phyloP scores from a whole-genome alignment of 1,140 invertebrate genomes.

The Camponotus floridanus region DNA sequence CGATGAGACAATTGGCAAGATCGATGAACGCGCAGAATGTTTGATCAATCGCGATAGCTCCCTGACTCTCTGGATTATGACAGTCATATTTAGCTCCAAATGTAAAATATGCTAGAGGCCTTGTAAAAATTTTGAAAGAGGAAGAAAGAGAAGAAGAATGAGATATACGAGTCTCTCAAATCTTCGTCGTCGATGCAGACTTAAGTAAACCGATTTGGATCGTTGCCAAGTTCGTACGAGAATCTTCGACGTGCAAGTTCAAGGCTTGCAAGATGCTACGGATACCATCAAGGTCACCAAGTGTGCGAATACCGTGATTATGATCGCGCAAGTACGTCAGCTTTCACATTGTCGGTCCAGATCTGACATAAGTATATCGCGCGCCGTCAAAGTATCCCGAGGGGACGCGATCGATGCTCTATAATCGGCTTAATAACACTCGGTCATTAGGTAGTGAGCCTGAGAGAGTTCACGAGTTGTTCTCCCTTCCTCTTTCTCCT shows the following conservation, averaged over 20 bases:
- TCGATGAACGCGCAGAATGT: background rate
- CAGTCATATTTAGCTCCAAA: background rate
- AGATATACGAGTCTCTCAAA: background rate
- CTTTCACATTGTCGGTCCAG: constrained; percentile 70
- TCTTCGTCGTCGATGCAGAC: background rate
- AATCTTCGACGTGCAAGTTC: constrained; percentile 81
- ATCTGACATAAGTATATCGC: constrained; percentile 59
- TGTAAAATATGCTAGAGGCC: background rate
- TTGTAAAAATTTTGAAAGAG: constrained; percentile 5
- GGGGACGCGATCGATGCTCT: background rate
- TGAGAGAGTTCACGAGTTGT: background rate
- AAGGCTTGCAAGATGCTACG: constrained; percentile 76
- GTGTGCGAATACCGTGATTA: constrained; percentile 79
- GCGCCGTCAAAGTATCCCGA: constrained; percentile 20
- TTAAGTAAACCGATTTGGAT: constrained; percentile 37
- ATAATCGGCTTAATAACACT: constrained; percentile 46
- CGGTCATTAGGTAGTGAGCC: background rate
- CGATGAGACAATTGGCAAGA: background rate
- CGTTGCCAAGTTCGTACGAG: constrained; percentile 62
- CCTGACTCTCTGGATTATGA: no score
- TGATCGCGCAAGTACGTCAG: constrained; percentile 64
- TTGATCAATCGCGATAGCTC: background rate
- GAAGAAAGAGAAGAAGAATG: background rate
- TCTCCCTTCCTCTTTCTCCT: background rate
- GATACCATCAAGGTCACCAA: constrained; percentile 80